phyloP scores from a whole-genome alignment of 2,888 invertebrate genomes.

The Stenichneumon culpator region DNA sequence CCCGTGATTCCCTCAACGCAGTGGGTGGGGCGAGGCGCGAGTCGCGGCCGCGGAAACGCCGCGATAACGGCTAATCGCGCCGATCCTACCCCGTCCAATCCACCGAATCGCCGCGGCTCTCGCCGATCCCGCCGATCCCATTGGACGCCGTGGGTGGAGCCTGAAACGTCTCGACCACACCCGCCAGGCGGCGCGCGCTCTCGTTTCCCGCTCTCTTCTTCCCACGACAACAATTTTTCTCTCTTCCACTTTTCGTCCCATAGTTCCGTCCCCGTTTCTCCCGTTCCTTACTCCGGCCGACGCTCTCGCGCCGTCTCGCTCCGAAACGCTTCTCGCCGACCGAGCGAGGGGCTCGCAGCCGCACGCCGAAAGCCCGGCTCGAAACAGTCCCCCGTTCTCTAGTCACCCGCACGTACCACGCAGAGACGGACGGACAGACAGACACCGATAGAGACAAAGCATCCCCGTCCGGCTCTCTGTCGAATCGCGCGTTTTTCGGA shows the following conservation, averaged over 20 bases:
- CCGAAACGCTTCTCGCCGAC: constrained; percentile 42
- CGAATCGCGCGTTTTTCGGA: constrained; percentile 39
- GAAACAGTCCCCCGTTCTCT: constrained; percentile 69
- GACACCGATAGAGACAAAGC: constrained; percentile 22
- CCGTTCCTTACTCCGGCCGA: constrained; percentile 62
- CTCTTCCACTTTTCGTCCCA: constrained; percentile 61
- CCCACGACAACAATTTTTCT: constrained; percentile 66
- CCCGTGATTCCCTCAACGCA: neutral
- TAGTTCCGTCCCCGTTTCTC: constrained; percentile 35
- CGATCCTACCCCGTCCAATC: constrained; percentile 29
- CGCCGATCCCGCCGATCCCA: constrained; percentile 34
- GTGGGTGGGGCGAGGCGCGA: constrained; percentile 68
- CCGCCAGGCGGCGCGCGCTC: constrained; percentile 29
- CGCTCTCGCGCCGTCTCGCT: constrained; percentile 60
- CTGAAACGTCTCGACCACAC: constrained; percentile 15
- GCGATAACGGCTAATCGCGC: constrained; percentile 56
- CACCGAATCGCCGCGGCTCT: constrained; percentile 53
- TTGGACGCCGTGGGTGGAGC: constrained; percentile 66
- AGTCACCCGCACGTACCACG: constrained; percentile 70
- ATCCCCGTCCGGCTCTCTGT: constrained; percentile 51
- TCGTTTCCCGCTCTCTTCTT: constrained; percentile 66
- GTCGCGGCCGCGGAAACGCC: constrained; percentile 45
- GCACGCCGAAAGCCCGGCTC: constrained; percentile 59
- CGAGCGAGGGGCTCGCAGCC: constrained; percentile 61
- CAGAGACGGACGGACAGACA: constrained; percentile 67